phyloP scores from a whole-genome alignment of 2,113 vertebrate species.

The Austrofundulus limnaeus region DNA sequence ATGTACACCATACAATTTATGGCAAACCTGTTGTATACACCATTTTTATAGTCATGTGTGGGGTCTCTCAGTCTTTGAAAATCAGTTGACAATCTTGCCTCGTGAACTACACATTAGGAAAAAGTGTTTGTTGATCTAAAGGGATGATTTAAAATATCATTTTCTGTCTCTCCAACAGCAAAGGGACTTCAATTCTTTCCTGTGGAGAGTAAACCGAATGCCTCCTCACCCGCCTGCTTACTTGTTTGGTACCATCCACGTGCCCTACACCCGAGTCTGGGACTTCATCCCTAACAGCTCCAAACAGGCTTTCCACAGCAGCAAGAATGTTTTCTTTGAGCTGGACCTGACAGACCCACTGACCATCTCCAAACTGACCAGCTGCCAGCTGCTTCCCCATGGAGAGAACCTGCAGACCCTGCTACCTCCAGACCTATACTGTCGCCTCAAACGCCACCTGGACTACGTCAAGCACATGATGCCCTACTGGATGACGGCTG shows the following conservation, averaged over 20 bases:
- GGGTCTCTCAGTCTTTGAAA: too few species aligned
- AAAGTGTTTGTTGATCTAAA: too few species aligned
- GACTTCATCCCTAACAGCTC: constrained; percentile 93
- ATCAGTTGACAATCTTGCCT: too few species aligned
- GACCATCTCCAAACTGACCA: constrained; percentile 94
- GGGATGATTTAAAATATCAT: constrained; percentile 24
- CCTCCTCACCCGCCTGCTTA: constrained; percentile 90
- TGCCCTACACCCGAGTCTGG: constrained; percentile 96
- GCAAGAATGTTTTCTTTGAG: constrained; percentile 92
- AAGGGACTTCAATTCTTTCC: constrained; percentile 94
- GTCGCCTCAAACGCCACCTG: constrained; percentile 94
- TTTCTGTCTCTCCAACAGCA: constrained; percentile 75
- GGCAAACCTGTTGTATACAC: too few species aligned
- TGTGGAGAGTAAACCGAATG: constrained; percentile 89
- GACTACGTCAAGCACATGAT: constrained; percentile 98
- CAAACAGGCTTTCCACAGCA: constrained; percentile 90
- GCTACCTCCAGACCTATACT: constrained; percentile 91
- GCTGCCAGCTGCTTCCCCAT: constrained; percentile 93
- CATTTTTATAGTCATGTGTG: too few species aligned
- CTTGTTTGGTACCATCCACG: constrained; percentile 96
- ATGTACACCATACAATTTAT: too few species aligned
- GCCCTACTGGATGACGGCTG: constrained; percentile 95
- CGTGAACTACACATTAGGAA: too few species aligned
- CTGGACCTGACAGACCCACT: constrained; percentile 94
- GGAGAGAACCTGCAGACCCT: constrained; percentile 94